phyloP scores from a whole-genome alignment of 92 coral and sea anemone species.

The Meandrina meandrites region DNA sequence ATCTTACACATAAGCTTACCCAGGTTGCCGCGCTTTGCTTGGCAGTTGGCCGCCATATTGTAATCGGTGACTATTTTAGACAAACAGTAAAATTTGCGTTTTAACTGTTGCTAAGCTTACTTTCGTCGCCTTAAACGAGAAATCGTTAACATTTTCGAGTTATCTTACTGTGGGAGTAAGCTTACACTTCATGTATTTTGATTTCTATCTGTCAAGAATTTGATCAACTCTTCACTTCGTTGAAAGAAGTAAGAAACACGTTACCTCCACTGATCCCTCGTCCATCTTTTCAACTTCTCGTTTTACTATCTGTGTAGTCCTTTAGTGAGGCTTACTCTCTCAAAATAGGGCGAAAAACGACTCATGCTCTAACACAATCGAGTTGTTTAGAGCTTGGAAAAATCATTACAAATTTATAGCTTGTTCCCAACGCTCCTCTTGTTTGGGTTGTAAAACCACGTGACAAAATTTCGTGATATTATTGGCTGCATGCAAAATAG shows the following conservation, averaged over 20 bases:
- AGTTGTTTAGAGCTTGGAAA: constrained; percentile 26
- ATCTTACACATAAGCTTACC: too few relatives aligned
- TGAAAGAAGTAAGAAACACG: constrained; percentile 17
- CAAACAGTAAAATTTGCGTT: not conserved
- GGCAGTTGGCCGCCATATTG: not conserved
- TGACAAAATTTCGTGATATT: constrained; percentile 22
- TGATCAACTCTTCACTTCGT: constrained; percentile 8
- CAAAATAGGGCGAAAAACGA: constrained; percentile 10
- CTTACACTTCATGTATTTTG: not conserved
- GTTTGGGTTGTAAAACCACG: constrained; percentile 39
- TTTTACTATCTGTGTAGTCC: not conserved
- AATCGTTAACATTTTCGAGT: not conserved
- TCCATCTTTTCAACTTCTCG: constrained; percentile 48
- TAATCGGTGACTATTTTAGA: not conserved
- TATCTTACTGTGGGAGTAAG: not conserved
- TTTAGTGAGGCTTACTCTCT: not conserved
- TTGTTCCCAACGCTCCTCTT: constrained; percentile 73
- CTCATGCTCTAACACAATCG: constrained; percentile 23
- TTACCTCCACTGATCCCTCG: constrained; percentile 74
- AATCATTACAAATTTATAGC: constrained; percentile 85
- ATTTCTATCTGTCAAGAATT: not conserved
- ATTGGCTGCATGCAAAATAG: constrained; percentile 74
- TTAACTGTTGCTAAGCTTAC: not conserved
- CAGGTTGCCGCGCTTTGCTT: not conserved
- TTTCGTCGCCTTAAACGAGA: not conserved